Percentiles rank a stretch among this genome's conserved stretches.
Evolutionary conservation across 2,888 invertebrate genomes (phyloP).

Genomic region (Cheilosia soror): DNA sequence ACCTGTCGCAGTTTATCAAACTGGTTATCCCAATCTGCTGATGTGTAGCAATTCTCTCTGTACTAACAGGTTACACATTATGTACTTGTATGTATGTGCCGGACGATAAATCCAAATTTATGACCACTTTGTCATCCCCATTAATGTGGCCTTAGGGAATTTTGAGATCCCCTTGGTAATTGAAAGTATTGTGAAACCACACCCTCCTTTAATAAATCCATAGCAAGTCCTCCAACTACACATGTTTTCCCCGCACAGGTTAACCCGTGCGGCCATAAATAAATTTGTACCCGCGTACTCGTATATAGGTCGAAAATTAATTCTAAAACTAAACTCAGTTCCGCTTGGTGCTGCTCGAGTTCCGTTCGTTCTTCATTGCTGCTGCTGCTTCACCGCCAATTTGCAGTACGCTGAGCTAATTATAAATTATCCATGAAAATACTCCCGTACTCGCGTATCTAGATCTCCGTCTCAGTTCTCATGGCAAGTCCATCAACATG

Average conservation of each 20-base stretch:
- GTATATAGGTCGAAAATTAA: constrained; percentile 65
- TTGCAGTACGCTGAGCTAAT: constrained; percentile 65
- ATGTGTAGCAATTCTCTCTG: constrained; percentile 30
- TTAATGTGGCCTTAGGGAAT: constrained; percentile 34
- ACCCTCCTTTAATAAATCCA: constrained; percentile 36
- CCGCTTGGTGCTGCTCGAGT: constrained; percentile 54
- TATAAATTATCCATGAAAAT: constrained; percentile 71
- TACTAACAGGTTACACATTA: constrained; percentile 22
- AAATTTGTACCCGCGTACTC: constrained; percentile 44
- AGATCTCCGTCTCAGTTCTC: constrained; percentile 46
- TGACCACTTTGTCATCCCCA: constrained; percentile 44
- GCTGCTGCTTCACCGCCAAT: constrained; percentile 26
- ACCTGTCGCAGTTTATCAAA: constrained; percentile 53
- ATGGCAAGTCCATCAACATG: constrained; percentile 49
- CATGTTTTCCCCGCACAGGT: neutral
- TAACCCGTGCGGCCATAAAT: constrained; percentile 45
- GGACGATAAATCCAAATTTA: constrained; percentile 59
- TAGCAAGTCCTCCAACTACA: constrained; percentile 6
- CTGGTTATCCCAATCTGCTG: constrained; percentile 32
- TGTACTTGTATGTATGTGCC: constrained; percentile 8
- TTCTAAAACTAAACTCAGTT: constrained; percentile 57
- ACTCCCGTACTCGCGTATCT: constrained; percentile 32
- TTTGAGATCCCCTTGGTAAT: constrained; percentile 1
- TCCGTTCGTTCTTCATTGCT: constrained; percentile 39
- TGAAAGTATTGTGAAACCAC: constrained; percentile 29